phyloP scores from a whole-genome alignment of 1,140 invertebrate genomes.

The Drosophila tristis region DNA sequence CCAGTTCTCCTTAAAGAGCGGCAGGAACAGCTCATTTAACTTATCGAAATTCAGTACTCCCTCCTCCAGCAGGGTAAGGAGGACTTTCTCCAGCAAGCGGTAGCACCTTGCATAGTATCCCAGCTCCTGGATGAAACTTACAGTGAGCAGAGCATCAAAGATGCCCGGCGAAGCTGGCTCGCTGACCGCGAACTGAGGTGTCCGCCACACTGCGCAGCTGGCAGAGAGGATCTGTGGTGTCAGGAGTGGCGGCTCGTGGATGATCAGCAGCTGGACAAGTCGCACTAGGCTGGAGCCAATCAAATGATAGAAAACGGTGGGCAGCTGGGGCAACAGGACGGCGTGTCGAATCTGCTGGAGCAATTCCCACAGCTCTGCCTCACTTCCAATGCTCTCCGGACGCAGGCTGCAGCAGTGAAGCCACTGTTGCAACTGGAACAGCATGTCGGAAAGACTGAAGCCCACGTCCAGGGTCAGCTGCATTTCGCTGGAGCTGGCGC shows the following conservation, averaged over 20 bases:
- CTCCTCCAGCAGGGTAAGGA: constrained; percentile 49
- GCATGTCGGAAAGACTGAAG: constrained; percentile 57
- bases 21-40: constrained; percentile 65
- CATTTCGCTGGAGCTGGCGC: constrained; percentile 36
- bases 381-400: constrained; percentile 35
- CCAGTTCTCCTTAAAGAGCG: constrained; percentile 73
- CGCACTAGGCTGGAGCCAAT: constrained; percentile 59
- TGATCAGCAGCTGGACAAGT: constrained; percentile 68
- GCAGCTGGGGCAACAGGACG: constrained; percentile 37
- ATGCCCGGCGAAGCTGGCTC: constrained; percentile 29
- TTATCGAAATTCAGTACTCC: constrained; percentile 50
- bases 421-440: constrained; percentile 71
- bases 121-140: constrained; percentile 56
- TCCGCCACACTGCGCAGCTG: constrained; percentile 47
- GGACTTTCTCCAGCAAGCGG: constrained; percentile 46
- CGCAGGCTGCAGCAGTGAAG: constrained; percentile 55
- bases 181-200: constrained; percentile 31
- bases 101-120: constrained; percentile 20
- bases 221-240: constrained; percentile 13
- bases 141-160: constrained; percentile 56
- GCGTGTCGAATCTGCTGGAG: constrained; percentile 27
- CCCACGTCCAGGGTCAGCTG: constrained; percentile 26
- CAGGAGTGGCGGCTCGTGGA: constrained; percentile 33
- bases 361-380: constrained; percentile 16
- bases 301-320: constrained; percentile 63